Conservation (phyloP, 1,140 invertebrate genomes). For the Saccostrea cuccullata region DNA sequence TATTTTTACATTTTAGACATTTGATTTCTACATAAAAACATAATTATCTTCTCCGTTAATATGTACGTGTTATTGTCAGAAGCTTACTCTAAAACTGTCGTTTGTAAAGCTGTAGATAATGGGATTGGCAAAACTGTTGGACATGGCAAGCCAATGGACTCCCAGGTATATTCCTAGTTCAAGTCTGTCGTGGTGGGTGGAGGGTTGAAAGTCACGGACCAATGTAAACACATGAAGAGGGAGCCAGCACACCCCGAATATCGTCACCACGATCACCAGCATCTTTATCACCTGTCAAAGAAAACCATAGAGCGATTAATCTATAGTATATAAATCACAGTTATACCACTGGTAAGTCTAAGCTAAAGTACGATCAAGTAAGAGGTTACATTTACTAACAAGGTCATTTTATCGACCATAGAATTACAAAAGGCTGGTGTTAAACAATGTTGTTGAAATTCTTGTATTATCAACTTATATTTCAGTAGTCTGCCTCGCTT, state of each 20-base stretch:
- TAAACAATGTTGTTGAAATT: too few relatives aligned
- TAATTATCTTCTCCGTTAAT: too few relatives aligned
- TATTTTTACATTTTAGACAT: too few relatives aligned
- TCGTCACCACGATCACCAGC: slow-evolving; percentile 79
- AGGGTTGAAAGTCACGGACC: slow-evolving; percentile 60
- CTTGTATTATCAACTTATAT: too few relatives aligned
- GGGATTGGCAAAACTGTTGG: slow-evolving; percentile 91
- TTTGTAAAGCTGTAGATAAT: slow-evolving; percentile 93
- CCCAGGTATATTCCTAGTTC: slow-evolving; percentile 63
- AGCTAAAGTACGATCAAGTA: too few relatives aligned
- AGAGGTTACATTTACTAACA: too few relatives aligned
- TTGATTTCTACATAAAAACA: too few relatives aligned
- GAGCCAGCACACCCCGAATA: slow-evolving; percentile 81
- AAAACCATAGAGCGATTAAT: neutral
- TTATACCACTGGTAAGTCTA: too few relatives aligned
- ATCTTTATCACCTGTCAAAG: slow-evolving; percentile 81
- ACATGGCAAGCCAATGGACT: slow-evolving; percentile 81
- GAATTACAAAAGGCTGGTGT: too few relatives aligned
- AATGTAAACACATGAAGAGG: slow-evolving; percentile 78
- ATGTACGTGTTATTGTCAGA: neutral
- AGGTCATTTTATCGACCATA: too few relatives aligned
- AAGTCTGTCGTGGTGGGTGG: slow-evolving; percentile 48
- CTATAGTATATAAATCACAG: too few relatives aligned
- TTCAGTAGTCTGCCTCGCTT: too few relatives aligned
- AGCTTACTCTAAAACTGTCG: slow-evolving; percentile 87